Evolutionary conservation across 2,113 vertebrate genomes (phyloP).

Genomic region (Sylvilagus bachmani): DNA sequence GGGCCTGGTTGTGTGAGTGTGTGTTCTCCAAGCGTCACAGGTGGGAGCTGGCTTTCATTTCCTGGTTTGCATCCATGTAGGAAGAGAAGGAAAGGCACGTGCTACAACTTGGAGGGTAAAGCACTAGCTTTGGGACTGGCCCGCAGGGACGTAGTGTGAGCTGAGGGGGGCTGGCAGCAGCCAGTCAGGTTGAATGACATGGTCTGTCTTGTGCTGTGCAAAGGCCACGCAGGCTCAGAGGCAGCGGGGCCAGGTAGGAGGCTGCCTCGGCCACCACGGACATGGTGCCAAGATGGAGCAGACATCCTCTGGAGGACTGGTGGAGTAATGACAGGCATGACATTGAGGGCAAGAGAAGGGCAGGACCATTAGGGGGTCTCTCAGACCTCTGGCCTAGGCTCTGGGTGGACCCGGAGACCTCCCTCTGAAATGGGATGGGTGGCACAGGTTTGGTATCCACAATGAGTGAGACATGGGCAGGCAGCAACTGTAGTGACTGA

Average conservation of each 20-base stretch:
- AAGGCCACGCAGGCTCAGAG: not conserved
- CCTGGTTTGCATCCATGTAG: not conserved
- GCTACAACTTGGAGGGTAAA: not conserved
- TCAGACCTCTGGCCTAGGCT: not conserved
- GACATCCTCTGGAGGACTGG: not conserved
- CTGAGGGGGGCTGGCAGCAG: not conserved
- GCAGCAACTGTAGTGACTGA: not conserved
- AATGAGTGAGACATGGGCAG: not conserved
- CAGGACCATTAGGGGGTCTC: not conserved
- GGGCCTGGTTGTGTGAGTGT: not conserved
- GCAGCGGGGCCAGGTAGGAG: not conserved
- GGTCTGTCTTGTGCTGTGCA: not conserved
- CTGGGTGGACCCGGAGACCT: not conserved
- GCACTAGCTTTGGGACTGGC: not conserved
- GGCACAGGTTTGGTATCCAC: not conserved
- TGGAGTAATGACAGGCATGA: not conserved
- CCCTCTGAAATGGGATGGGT: not conserved
- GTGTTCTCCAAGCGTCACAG: not conserved
- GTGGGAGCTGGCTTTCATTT: constrained; percentile 31
- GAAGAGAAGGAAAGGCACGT: not conserved
- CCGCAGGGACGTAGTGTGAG: not conserved
- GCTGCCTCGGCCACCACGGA: not conserved
- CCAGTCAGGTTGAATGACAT: not conserved
- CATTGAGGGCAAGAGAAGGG: not conserved
- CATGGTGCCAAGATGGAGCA: not conserved